Evolutionary conservation across 2,888 invertebrate species (phyloP), one percentile per base, ranked within the genome.

Genomic region (Melanotus villosus): DNA sequence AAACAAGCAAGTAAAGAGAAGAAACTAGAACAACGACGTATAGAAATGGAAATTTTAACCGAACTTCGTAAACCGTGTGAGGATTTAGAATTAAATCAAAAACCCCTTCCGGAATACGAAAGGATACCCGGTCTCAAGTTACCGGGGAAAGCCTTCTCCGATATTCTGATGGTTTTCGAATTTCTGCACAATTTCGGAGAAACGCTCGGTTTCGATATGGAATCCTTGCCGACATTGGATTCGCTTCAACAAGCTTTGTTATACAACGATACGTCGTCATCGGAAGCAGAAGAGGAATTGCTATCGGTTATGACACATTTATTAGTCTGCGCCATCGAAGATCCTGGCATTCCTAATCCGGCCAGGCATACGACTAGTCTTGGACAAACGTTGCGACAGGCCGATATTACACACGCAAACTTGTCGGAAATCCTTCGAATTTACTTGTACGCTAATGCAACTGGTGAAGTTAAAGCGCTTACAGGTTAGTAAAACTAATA

Each of bases 111-210:
- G 0, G 87, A 89, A 2, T 86, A 94, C 60, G 90, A 91, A 63
- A 88, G 97, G 74, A 91, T 98, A 76, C 90, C 93, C 0, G 83
- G 83, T 10, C 72, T 85, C 47, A 83, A 82, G 80, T 86, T 99
- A 58, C 89, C 94, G 0, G 97, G 96, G 0, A 92, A 94, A 81
- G 97, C 97, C 0, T 95, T 97, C 87, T 93, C 95, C 0, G 95
- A 98, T 84, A 88, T 94, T 43, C 87, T 99, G 18, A 98, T 98
- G 93, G 93, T 96, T n/a, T 94, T 94, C 81, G 98, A 99, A 86
- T 99, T 99, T 83, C 88, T 98, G 75, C 94, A 97, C 80, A 98
- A 97, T 86, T 99, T 99, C 82, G 96, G 96, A 57, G 95, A 96
- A 84, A 96, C 96, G 0, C 88, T 99, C 1, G 97, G 97, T 62